A percentile compares a stretch with the other conserved stretches of the same genome.
Conservation (phyloP, 2,797 vertebrate species). For the Eupleurogrammus muticus region DNA sequence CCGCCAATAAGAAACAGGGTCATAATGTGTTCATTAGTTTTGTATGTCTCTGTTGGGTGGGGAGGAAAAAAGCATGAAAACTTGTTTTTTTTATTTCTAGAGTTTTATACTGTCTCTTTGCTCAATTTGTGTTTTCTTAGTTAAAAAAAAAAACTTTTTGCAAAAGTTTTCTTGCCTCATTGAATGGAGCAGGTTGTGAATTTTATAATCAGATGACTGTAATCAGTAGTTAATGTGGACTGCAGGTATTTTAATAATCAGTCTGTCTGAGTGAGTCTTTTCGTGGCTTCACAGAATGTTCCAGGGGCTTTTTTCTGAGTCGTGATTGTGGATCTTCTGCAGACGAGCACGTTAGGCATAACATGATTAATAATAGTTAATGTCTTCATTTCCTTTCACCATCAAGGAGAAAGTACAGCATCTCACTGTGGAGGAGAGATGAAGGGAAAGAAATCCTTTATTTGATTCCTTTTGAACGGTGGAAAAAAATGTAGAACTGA, state of each 20-base stretch:
- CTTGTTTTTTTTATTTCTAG: neutral
- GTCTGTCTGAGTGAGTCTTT: neutral
- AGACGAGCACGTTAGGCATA: slow-evolving; percentile 28
- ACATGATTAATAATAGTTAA: slow-evolving; percentile 39
- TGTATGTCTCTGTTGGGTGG: neutral
- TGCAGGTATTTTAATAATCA: slow-evolving; percentile 21
- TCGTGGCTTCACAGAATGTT: slow-evolving; percentile 25
- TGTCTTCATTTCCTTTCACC: slow-evolving; percentile 11
- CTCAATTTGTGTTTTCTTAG: neutral
- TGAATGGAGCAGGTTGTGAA: neutral
- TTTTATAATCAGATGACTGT: slow-evolving; percentile 1
- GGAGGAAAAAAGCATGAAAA: neutral
- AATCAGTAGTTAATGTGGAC: slow-evolving; percentile 7
- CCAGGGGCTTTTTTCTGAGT: slow-evolving; percentile 20
- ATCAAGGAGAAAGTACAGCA: slow-evolving; percentile 3
- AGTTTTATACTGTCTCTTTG: neutral
- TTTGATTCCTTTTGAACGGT: slow-evolving; percentile 5
- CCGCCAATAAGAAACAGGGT: neutral
- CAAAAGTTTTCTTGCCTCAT: neutral
- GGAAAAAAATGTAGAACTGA: slow-evolving; percentile 35
- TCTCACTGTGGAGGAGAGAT: slow-evolving; percentile 26
- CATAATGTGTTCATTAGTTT: neutral
- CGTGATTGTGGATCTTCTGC: slow-evolving; percentile 13
- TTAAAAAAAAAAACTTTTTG: neutral
- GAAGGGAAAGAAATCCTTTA: slow-evolving; percentile 26